Evolutionary conservation across 92 coral and sea anemone species (phyloP).

Genomic region (Umimayanthus kanabou): DNA sequence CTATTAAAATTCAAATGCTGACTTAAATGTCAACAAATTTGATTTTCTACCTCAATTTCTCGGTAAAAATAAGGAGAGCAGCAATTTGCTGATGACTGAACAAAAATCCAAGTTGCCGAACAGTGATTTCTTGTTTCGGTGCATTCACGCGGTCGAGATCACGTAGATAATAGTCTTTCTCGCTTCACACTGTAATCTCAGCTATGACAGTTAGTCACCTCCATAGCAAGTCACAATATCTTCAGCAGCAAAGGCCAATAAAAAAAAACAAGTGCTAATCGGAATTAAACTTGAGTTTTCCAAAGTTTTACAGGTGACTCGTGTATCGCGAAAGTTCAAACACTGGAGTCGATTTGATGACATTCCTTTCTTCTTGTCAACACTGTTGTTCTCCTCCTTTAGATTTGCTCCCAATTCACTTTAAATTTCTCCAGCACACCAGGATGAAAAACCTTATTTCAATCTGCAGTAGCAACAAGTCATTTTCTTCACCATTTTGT

Average conservation of each 20-base stretch:
- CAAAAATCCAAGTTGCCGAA: no score
- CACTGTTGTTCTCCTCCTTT: conserved; percentile 9
- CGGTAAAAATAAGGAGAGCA: no score
- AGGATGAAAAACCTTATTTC: conserved; percentile 25
- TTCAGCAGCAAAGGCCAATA: neutral
- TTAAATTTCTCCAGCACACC: conserved; percentile 15
- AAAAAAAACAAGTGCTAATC: neutral
- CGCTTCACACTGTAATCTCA: conserved; percentile 1
- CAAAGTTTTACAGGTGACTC: neutral
- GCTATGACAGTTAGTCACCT: neutral
- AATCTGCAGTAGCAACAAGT: conserved; percentile 28
- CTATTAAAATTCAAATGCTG: no score
- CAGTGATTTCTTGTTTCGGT: no score
- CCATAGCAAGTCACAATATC: neutral
- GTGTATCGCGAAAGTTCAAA: conserved; percentile 4
- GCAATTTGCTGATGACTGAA: no score
- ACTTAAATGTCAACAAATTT: no score
- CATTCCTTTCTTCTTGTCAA: conserved; percentile 22
- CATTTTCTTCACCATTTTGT: conserved; percentile 27
- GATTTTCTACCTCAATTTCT: no score
- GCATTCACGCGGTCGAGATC: no score
- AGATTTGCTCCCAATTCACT: conserved; percentile 17
- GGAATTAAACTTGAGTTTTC: no score
- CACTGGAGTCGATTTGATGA: conserved; percentile 21
- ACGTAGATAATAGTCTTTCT: neutral